phyloP scores from a whole-genome alignment of 2,113 vertebrate genomes.

The Sphyrna mokarran region DNA sequence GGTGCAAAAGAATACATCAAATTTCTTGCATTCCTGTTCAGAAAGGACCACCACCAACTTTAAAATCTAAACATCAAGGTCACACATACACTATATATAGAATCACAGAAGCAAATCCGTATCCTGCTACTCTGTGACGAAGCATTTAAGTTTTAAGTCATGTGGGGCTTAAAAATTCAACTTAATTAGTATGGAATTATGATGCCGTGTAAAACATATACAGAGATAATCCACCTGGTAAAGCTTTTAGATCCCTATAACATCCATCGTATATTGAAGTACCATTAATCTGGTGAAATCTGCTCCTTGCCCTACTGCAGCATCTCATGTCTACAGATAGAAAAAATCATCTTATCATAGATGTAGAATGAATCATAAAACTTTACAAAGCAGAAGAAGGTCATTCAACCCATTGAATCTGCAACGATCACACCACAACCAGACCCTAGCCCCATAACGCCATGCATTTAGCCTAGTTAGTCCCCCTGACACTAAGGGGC shows the following conservation, averaged over 20 bases:
- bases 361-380: too few species aligned
- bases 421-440: too few species aligned
- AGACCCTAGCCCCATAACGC: too few species aligned
- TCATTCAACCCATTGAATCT: too few species aligned
- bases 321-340: background rate
- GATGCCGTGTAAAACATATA: background rate
- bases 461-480: too few species aligned
- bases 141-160: background rate
- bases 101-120: background rate
- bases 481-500: too few species aligned
- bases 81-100: background rate
- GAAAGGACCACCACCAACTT: background rate
- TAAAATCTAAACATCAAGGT: background rate
- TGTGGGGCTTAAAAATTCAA: background rate
- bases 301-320: background rate
- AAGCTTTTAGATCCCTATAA: background rate
- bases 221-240: background rate
- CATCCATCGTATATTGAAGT: background rate
- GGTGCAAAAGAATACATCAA: background rate
- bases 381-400: too few species aligned
- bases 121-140: background rate
- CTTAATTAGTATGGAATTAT: background rate
- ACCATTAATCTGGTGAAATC: background rate
- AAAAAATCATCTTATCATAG: background rate
- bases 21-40: background rate